These are phyloP conservation scores for Drosophila tripunctata DNA, from an alignment of 2,888 invertebrate genomes.

Conservation along the genomic window DNA sequence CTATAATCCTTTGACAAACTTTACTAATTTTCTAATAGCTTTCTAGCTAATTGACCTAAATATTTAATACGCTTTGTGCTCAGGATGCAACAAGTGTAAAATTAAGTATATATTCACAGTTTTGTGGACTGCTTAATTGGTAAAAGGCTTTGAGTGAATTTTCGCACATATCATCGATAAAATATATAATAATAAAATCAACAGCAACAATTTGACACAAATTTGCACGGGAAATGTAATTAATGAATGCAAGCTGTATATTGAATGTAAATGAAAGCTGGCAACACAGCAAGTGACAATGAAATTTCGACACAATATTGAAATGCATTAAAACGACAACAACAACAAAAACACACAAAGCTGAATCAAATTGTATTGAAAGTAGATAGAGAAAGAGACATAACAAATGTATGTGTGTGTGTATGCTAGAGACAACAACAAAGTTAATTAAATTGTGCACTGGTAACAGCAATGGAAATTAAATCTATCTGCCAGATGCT, in stretches of 20 bases:
- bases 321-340: conserved; percentile 41
- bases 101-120: conserved; percentile 27
- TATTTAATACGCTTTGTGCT: conserved; percentile 25
- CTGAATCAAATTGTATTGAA: conserved; percentile 6
- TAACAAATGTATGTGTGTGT: too few species aligned
- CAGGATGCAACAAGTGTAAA: conserved; percentile 46
- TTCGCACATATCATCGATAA: conserved; percentile 41
- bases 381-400: conserved; percentile 13
- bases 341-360: conserved; percentile 21
- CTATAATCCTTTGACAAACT: background rate
- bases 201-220: conserved; percentile 59
- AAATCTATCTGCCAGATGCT: conserved; percentile 54
- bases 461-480: conserved; percentile 51
- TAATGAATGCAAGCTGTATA: conserved; percentile 39
- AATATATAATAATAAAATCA: conserved; percentile 57
- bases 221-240: conserved; percentile 50
- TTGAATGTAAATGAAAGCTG: conserved; percentile 16
- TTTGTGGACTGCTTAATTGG: conserved; percentile 23
- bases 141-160: conserved; percentile 24
- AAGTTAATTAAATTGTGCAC: conserved; percentile 72
- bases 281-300: conserved; percentile 39
- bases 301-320: conserved; percentile 47
- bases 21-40: conserved; percentile 13
- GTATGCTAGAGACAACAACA: conserved; percentile 49
- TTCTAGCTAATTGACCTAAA: conserved; percentile 26